Evolutionary conservation across 1,140 invertebrate species (phyloP).

Genomic region (Harlomillsia oculata): DNA sequence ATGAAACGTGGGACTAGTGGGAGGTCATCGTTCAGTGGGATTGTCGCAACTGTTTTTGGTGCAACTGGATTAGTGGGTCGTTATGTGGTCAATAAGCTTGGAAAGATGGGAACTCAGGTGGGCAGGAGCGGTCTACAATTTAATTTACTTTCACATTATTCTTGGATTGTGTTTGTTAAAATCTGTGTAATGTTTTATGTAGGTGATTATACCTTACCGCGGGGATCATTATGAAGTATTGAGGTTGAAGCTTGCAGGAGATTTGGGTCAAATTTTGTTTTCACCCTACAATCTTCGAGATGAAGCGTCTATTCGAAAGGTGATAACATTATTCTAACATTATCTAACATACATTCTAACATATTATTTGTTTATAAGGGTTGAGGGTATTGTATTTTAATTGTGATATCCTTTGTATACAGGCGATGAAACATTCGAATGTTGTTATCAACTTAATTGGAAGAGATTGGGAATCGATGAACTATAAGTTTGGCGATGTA

Average conservation of each 20-base stretch:
- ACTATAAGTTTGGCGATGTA: constrained; percentile 72
- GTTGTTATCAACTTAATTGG: constrained; percentile 95
- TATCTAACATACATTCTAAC: not conserved
- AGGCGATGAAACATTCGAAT: constrained; percentile 85
- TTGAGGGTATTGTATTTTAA: not conserved
- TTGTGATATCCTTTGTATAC: constrained; percentile 3
- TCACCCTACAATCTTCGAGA: constrained; percentile 75
- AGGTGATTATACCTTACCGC: constrained; percentile 87
- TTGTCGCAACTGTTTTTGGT: constrained; percentile 95
- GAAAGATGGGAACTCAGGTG: constrained; percentile 75
- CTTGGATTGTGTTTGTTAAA: not conserved
- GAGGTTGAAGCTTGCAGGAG: constrained; percentile 73
- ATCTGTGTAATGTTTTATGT: constrained; percentile 26
- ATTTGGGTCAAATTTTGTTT: constrained; percentile 92
- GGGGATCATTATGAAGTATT: constrained; percentile 68
- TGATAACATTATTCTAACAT: not conserved
- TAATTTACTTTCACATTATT: not conserved
- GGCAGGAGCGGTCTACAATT: not conserved
- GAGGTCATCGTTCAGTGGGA: constrained; percentile 89
- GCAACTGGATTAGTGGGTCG: constrained; percentile 75
- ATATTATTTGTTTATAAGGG: not conserved
- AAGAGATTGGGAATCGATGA: constrained; percentile 80
- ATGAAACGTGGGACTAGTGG: constrained; percentile 84
- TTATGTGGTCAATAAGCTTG: constrained; percentile 76
- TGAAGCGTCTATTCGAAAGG: constrained; percentile 73